Conservation (phyloP, 2,888 invertebrate species). For the Blastobasis adustella region DNA sequence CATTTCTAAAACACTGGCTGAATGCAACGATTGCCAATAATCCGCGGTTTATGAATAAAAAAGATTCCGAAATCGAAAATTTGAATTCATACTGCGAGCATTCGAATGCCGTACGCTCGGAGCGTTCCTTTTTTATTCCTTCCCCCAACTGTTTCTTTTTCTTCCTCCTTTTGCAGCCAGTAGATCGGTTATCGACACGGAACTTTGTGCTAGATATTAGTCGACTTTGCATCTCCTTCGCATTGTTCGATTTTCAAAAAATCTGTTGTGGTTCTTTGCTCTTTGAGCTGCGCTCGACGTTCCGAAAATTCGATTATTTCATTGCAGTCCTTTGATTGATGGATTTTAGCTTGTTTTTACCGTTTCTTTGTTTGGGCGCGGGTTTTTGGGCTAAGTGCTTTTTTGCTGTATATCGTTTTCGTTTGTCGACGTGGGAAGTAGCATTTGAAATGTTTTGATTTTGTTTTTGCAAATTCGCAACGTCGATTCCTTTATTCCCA, state of each 20-base stretch:
- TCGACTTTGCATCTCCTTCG: conserved; percentile 41
- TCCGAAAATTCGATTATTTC: conserved; percentile 66
- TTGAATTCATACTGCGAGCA: conserved; percentile 25
- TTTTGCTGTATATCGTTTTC: conserved; percentile 22
- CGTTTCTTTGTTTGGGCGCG: conserved; percentile 39
- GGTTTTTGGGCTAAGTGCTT: conserved; percentile 53
- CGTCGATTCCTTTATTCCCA: too few relatives aligned
- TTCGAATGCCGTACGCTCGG: conserved; percentile 22
- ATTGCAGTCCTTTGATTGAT: conserved; percentile 70
- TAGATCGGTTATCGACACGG: conserved; percentile 56
- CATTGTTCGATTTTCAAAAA: conserved; percentile 38
- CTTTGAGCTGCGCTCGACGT: conserved; percentile 65
- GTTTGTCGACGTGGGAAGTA: too few relatives aligned
- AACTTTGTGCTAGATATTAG: conserved; percentile 67
- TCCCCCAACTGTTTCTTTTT: conserved; percentile 37
- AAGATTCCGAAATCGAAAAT: conserved; percentile 30
- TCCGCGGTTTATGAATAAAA: conserved; percentile 11
- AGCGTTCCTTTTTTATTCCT: conserved; percentile 45
- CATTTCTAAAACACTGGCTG: neutral
- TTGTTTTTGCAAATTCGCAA: too few relatives aligned
- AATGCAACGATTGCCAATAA: conserved; percentile 5
- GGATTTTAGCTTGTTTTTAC: conserved; percentile 51
- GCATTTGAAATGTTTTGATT: too few relatives aligned
- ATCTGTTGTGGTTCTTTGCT: conserved; percentile 64
- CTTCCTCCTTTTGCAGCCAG: conserved; percentile 55